Percentiles rank a stretch among this genome's conserved stretches.
Evolutionary conservation across 2,888 invertebrate species (phyloP).

Genomic region (Loripinus fragilis): DNA sequence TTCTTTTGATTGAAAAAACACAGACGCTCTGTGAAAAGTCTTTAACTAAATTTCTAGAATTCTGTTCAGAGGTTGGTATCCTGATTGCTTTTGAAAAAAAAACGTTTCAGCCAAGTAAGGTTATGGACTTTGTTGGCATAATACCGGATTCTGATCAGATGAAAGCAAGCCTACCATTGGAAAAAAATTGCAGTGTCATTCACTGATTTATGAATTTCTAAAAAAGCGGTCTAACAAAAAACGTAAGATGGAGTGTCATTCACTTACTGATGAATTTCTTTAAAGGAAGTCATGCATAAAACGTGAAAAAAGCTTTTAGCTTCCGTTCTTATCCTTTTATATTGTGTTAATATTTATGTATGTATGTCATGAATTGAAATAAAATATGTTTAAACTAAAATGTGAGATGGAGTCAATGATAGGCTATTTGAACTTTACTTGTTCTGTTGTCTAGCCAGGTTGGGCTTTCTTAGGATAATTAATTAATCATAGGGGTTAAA

Average conservation of each 20-base stretch:
- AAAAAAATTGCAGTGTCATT: constrained; percentile 21
- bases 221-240: background rate
- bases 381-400: too few relatives aligned
- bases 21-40: too few relatives aligned
- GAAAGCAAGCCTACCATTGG: constrained; percentile 26
- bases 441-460: constrained; percentile 28
- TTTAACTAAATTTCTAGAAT: background rate
- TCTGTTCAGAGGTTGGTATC: constrained; percentile 21
- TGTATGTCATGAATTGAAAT: too few relatives aligned
- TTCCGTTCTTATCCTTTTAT: too few relatives aligned
- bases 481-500: background rate
- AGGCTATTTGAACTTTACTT: constrained; percentile 28
- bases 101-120: constrained; percentile 19
- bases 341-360: too few relatives aligned
- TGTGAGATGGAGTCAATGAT: background rate
- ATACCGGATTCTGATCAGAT: constrained; percentile 3
- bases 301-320: too few relatives aligned
- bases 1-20: constrained; percentile 31
- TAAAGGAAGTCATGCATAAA: too few relatives aligned
- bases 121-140: constrained; percentile 29
- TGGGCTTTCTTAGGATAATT: constrained; percentile 17
- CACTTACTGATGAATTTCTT: too few relatives aligned
- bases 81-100: constrained; percentile 25
- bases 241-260: constrained; percentile 21
- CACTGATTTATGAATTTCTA: background rate